phyloP scores from a whole-genome alignment of 1,140 invertebrate species.

The Gonatopus flavifemur region DNA sequence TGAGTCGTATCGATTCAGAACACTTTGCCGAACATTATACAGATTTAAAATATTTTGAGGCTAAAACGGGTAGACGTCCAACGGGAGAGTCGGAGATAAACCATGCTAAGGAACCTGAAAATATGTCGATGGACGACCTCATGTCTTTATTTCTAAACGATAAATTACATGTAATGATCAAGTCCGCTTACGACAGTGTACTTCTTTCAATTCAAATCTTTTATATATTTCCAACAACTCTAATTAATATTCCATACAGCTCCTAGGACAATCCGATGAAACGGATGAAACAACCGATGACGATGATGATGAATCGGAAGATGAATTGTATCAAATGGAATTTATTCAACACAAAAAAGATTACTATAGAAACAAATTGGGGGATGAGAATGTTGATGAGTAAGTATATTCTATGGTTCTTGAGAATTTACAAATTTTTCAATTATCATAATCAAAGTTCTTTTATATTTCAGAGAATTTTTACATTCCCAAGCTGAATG shows the following conservation, averaged over 20 bases:
- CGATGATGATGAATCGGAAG: constrained; percentile 39
- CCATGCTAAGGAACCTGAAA: too few relatives aligned
- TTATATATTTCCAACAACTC: neutral
- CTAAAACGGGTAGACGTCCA: constrained; percentile 67
- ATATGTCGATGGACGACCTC: too few relatives aligned
- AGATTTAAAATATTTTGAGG: constrained; percentile 84
- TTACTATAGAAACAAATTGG: constrained; percentile 91
- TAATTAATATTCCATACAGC: constrained; percentile 20
- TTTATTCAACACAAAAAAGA: constrained; percentile 85
- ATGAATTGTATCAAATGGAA: constrained; percentile 66
- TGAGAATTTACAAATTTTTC: constrained; percentile 3
- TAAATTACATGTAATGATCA: constrained; percentile 64
- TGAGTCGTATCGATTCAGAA: constrained; percentile 79
- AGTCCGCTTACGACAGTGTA: constrained; percentile 64
- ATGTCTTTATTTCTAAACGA: constrained; percentile 49
- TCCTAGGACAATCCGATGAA: constrained; percentile 55
- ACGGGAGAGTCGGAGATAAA: too few relatives aligned
- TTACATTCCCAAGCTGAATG: constrained; percentile 79
- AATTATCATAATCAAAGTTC: neutral
- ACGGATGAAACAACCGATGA: constrained; percentile 55
- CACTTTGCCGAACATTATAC: constrained; percentile 82
- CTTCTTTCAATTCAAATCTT: constrained; percentile 21
- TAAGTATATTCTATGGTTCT: constrained; percentile 49
- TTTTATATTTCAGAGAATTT: constrained; percentile 65
- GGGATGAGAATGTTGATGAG: constrained; percentile 72